Conservation (phyloP, 2,113 vertebrate genomes). For the Tyrannus savana region DNA sequence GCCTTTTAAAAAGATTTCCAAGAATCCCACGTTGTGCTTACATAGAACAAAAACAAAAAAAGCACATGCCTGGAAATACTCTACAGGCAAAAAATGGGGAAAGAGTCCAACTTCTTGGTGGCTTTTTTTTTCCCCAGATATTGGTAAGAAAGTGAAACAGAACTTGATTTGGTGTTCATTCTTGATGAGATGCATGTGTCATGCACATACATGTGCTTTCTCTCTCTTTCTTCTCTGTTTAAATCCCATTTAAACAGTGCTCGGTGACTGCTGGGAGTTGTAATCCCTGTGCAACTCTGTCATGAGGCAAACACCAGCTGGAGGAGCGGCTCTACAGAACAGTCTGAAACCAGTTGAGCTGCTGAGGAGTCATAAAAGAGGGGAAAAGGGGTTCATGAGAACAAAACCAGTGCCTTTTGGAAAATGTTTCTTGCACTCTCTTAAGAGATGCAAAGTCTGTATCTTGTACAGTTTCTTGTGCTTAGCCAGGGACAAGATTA, state of each 20-base stretch:
- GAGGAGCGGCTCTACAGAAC: neutral
- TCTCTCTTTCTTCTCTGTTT: slow-evolving; percentile 38
- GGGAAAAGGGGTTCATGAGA: neutral
- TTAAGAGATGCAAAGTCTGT: neutral
- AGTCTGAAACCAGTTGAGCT: neutral
- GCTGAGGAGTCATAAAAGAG: slow-evolving; percentile 10
- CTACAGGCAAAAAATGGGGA: neutral
- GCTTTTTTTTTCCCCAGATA: neutral
- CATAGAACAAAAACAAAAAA: neutral
- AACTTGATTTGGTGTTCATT: slow-evolving; percentile 2
- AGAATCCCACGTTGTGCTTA: neutral
- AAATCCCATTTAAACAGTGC: slow-evolving; percentile 37
- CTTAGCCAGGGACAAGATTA: neutral
- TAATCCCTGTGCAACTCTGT: slow-evolving; percentile 35
- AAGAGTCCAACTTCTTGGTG: neutral
- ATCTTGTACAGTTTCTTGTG: neutral
- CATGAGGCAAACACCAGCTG: slow-evolving; percentile 41
- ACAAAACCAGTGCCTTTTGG: slow-evolving; percentile 11
- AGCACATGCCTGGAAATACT: neutral
- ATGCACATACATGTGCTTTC: neutral
- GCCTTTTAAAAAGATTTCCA: neutral
- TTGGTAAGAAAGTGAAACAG: neutral
- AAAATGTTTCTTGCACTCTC: slow-evolving; percentile 30
- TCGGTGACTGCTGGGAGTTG: slow-evolving; percentile 11
- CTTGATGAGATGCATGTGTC: neutral